Conservation (phyloP, 2,888 invertebrate species). For the Rotaria magnacalcarata region DNA sequence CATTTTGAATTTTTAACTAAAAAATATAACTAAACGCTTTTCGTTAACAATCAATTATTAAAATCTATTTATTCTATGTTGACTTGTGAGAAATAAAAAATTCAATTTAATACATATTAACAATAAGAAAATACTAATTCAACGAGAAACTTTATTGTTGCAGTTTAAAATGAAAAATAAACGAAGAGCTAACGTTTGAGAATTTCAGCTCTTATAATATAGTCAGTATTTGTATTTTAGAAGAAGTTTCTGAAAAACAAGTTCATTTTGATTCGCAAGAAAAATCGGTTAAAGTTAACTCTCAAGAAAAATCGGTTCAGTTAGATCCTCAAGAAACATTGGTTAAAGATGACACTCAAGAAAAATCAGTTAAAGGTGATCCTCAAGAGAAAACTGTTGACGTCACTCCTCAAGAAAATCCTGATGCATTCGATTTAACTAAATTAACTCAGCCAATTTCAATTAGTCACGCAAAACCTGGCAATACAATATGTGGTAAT, state of each 20-base stretch:
- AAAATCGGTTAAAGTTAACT: too few species aligned
- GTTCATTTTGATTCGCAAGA: too few species aligned
- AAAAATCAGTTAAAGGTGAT: not conserved
- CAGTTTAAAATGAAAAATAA: too few species aligned
- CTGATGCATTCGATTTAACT: not conserved
- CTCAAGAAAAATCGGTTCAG: too few species aligned
- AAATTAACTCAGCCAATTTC: not conserved
- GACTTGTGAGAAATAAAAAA: not conserved
- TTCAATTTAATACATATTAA: not conserved
- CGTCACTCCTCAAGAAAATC: not conserved
- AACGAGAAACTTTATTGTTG: too few species aligned
- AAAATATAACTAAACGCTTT: not conserved
- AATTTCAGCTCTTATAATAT: too few species aligned
- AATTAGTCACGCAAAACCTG: not conserved
- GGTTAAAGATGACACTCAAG: not conserved
- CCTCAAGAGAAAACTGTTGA: too few species aligned
- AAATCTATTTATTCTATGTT: not conserved
- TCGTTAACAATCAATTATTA: not conserved
- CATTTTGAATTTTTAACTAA: not conserved
- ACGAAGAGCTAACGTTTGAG: too few species aligned
- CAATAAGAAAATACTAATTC: too few species aligned
- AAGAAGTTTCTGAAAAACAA: too few species aligned
- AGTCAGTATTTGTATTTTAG: too few species aligned
- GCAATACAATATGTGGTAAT: not conserved
- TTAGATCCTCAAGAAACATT: too few species aligned